Evolutionary conservation across 2,888 invertebrate species (phyloP).

Genomic region (Pseudococcus jackbeardsleyi): DNA sequence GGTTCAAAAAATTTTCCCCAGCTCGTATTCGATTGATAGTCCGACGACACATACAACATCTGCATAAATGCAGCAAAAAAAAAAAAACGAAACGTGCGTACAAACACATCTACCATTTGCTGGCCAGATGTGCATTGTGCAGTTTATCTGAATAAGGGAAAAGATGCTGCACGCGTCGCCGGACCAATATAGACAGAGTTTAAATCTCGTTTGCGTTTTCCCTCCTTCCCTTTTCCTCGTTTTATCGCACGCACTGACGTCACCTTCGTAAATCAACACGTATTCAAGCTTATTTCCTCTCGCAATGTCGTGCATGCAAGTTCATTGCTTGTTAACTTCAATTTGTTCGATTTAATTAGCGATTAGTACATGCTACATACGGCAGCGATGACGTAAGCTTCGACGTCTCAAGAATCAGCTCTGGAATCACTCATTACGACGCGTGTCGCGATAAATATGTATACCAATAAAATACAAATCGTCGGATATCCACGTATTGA

Average conservation of each 20-base stretch:
- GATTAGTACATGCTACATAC: not conserved
- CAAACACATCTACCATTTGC: not conserved
- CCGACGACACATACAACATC: not conserved
- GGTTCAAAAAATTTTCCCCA: no score
- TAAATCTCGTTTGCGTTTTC: not conserved
- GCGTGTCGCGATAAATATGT: no score
- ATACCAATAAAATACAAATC: no score
- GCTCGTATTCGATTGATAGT: no score
- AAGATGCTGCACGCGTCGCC: not conserved
- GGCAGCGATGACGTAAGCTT: not conserved
- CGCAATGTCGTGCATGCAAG: slow-evolving; percentile 1
- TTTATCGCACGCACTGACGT: not conserved
- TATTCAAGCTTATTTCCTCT: slow-evolving; percentile 20
- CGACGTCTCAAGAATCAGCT: not conserved
- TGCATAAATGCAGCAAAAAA: not conserved
- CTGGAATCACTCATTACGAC: not conserved
- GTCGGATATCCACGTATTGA: no score
- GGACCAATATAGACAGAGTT: not conserved
- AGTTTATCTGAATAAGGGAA: slow-evolving; percentile 6
- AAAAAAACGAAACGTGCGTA: not conserved
- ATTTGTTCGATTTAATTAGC: slow-evolving; percentile 22
- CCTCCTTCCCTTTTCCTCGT: not conserved
- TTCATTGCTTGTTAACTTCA: slow-evolving; percentile 22
- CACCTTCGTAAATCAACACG: not conserved
- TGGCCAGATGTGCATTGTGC: not conserved